phyloP scores from a whole-genome alignment of 2,888 invertebrate genomes.

The Drosophila atripex region DNA sequence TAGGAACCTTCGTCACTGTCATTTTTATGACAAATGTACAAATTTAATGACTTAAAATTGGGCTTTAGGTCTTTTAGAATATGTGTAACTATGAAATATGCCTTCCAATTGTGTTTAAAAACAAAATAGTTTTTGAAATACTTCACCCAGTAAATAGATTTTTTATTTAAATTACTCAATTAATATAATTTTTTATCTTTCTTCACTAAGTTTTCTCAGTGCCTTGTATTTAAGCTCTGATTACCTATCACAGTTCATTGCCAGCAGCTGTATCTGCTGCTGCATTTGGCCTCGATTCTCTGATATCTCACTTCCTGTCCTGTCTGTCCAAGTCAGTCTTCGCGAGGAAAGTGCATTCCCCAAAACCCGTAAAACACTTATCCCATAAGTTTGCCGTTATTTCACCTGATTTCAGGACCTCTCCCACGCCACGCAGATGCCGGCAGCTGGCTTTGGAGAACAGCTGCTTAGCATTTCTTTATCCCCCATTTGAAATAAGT shows the following conservation, averaged over 20 bases:
- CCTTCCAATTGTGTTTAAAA: too few species aligned
- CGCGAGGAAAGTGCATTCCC: neutral
- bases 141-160: too few species aligned
- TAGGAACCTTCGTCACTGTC: too few species aligned
- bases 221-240: neutral
- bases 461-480: constrained; percentile 18
- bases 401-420: constrained; percentile 26
- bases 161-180: too few species aligned
- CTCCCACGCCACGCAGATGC: constrained; percentile 12
- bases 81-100: too few species aligned
- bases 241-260: neutral
- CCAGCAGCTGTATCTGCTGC: constrained; percentile 9
- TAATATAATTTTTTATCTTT: neutral
- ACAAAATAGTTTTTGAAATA: too few species aligned
- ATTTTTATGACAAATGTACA: too few species aligned
- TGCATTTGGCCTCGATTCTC: constrained; percentile 12
- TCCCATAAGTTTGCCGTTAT: constrained; percentile 29
- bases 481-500: neutral
- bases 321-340: neutral
- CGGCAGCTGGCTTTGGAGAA: neutral
- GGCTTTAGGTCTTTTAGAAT: too few species aligned
- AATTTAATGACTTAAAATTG: too few species aligned
- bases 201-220: neutral
- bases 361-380: neutral
- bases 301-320: constrained; percentile 23